A percentile compares a stretch with the other conserved stretches of the same genome.
These are phyloP conservation scores for Chromoteleia sp. DNA, from an alignment of 2,888 invertebrate genomes.

Conservation along the genomic window DNA sequence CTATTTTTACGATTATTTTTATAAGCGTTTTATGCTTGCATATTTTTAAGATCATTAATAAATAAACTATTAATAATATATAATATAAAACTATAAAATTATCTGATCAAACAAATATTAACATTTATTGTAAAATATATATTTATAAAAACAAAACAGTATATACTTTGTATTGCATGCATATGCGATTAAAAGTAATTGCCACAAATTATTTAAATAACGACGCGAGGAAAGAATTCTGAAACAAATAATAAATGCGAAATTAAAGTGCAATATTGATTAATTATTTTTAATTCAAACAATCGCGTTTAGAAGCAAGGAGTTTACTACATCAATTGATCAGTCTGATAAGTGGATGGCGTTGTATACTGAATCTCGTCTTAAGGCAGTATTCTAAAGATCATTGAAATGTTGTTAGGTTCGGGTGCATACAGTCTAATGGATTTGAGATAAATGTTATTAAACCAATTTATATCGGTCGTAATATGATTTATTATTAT, in stretches of 20 bases:
- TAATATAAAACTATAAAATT: no score
- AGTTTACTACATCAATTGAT: slow-evolving; percentile 66
- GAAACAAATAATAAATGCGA: slow-evolving; percentile 20
- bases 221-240: neutral
- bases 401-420: slow-evolving; percentile 50
- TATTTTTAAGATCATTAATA: no score
- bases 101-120: no score
- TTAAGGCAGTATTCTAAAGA: slow-evolving; percentile 52
- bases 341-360: slow-evolving; percentile 66
- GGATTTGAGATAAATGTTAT: neutral
- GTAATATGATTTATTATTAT: neutral
- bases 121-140: no score
- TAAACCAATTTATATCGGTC: neutral
- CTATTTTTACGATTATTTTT: no score
- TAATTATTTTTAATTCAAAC: slow-evolving; percentile 61
- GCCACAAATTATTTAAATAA: neutral
- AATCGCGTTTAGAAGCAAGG: slow-evolving; percentile 56
- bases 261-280: slow-evolving; percentile 31
- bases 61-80: no score
- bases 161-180: no score
- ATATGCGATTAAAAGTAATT: neutral
- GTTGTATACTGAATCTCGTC: slow-evolving; percentile 62
- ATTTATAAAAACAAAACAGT: no score
- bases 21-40: no score
- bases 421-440: slow-evolving; percentile 2